Evolutionary conservation across 2,113 vertebrate species (phyloP).

Genomic region (Ceyx melanurus): DNA sequence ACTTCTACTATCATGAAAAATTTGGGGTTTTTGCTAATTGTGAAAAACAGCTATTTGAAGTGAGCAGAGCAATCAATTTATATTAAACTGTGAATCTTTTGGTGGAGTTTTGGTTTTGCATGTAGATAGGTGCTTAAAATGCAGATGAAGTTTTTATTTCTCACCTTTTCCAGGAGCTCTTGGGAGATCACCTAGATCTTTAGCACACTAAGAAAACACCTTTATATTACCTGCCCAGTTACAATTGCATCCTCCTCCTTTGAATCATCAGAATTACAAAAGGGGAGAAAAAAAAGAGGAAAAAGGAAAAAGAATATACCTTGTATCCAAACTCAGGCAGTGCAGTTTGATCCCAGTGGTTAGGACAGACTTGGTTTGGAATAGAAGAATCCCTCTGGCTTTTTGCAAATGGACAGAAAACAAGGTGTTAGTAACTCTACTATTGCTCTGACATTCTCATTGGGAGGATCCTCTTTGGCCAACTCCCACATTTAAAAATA

Average conservation of each 20-base stretch:
- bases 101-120: neutral
- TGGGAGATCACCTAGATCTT: neutral
- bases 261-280: neutral
- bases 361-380: conserved; percentile 62
- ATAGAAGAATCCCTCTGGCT: conserved; percentile 34
- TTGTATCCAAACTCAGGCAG: conserved; percentile 73
- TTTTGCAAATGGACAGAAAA: neutral
- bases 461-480: neutral
- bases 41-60: neutral
- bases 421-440: neutral
- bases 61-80: neutral
- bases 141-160: neutral
- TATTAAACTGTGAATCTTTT: neutral
- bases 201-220: neutral
- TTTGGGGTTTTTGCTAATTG: rapidly evolving
- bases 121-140: neutral
- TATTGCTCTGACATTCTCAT: neutral
- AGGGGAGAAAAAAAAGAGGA: rapidly evolving
- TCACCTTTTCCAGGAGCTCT: neutral
- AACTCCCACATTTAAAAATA: neutral
- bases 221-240: neutral
- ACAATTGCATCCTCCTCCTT: neutral
- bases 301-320: conserved; percentile 58
- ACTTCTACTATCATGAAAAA: neutral
- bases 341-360: conserved; percentile 77